These are phyloP conservation scores for Tetramorium alpestre DNA, from an alignment of 1,140 invertebrate species.

Conservation along the genomic window DNA sequence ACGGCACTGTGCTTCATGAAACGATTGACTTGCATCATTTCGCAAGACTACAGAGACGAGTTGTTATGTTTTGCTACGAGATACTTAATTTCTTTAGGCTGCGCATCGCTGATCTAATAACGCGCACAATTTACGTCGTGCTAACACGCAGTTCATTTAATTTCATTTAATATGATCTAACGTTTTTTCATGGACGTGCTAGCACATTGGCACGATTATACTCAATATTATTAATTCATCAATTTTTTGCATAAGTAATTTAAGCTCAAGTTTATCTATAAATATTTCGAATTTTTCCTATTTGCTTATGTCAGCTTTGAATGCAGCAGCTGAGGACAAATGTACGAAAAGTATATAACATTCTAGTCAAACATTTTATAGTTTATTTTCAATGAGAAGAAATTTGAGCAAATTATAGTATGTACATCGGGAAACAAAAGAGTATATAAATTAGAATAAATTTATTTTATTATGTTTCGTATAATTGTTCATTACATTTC, in stretches of 20 bases:
- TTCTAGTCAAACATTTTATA: background rate
- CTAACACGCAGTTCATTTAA: conserved; percentile 14
- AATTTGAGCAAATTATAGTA: background rate
- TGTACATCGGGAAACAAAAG: background rate
- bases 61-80: background rate
- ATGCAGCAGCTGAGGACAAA: background rate
- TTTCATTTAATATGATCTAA: background rate
- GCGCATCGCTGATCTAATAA: conserved; percentile 13
- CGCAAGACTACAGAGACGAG: background rate
- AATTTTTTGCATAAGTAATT: background rate
- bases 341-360: background rate
- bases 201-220: conserved; percentile 23
- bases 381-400: background rate
- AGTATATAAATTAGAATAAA: background rate
- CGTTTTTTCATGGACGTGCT: background rate
- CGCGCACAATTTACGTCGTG: conserved; percentile 27
- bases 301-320: conserved; percentile 29
- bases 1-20: conserved; percentile 65
- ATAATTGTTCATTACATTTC: background rate
- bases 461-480: background rate
- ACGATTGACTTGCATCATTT: conserved; percentile 19
- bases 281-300: background rate
- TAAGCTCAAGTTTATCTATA: background rate
- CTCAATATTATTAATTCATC: conserved; percentile 5
- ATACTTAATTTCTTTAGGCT: background rate